Evolutionary conservation across 2,888 invertebrate species (phyloP), one percentile per base, ranked within the genome.

Genomic region (Neoitamus cyanurus): DNA sequence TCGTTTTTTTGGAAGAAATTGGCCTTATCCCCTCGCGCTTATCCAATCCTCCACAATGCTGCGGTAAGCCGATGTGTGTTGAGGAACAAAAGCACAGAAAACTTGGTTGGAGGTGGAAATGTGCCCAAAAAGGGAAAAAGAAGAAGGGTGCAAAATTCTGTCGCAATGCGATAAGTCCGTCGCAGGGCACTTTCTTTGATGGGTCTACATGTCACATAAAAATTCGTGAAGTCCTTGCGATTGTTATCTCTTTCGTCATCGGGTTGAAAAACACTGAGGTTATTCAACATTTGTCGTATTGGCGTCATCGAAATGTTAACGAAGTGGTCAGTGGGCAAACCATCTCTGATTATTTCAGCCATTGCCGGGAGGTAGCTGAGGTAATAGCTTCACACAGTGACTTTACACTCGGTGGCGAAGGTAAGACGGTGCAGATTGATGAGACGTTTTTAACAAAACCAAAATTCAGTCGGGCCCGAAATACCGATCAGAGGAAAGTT

Each of bases 391-490:
- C 83, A 13, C 42, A 68, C 37, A 15, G 3, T n/a, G 69, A 58
- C 36, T 30, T 69, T n/a, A 13, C 5, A 28, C 46, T 83, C 13
- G 75, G 73, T 30, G 83, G 73, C 15, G 73, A 37, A 9, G 73
- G 83, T n/a, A 83, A 70, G 46, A 83, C 83, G 4, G 73, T 83
- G 2, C 46, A 83, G 11, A 83, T 83, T 15, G 83, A 83, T 46
- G 83, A 83, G 42, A 83, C 83, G 13, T 83, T 83, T 34, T 28
- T 83, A n/a, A 70, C 83, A 4, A 72, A 73, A 30, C 1, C 46
- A 9, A 83, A 83, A 30, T 73, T 73, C 25, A 25, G 73, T 42
- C 42, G 73, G 46, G 83, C 48, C 30, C 83, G 73, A 28, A 4
- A 36, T 5, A 37, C 37, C 3, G 83, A 34, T 4, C 83, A 83